Base-by-base conservation (phyloP, 2,888 invertebrate genomes). In the Drosophila demipolita region DNA sequence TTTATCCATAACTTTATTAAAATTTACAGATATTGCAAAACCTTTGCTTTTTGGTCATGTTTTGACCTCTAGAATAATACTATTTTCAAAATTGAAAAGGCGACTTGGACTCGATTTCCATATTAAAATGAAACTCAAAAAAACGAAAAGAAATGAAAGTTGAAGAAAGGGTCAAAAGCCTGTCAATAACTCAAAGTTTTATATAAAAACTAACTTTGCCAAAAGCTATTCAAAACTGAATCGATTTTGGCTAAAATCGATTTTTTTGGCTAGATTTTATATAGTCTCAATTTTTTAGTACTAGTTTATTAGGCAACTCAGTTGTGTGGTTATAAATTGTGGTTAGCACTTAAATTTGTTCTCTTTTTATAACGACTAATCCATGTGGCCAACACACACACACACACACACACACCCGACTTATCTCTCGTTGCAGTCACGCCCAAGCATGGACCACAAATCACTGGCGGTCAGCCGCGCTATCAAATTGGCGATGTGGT, bases 401-500 rank as follows among this genome's bases (percentile, higher is more conserved):
- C 29, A 26, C 48, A 17, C 29, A n/a, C 55, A 15, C 15, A 2
- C 20, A 15, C 26, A 5, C 20, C 11, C 42, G 11, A 60, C 59
- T 63, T 67, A 33, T 62, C 36, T 85, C 52, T 82, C 78, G 79
- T 93, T 94, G 48, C 94, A 97, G 97, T 96, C 50, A 94, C 97
- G 76, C 97, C 97, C 33, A 96, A 96, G 87, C 95, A 95, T 88
- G 97, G 96, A 38, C 97, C 97, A n/a, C 95, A 95, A 87, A 97
- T 97, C 93, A 95, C 95, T 11, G 97, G 97, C 45, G 96, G 97
- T 36, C 95, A 95, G 80, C 95, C 96, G 23, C 95, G 97, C 73
- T 97, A 97, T 94, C 96, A 97, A 93, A 95, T 96, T 75, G 96
- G 96, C 17, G 97, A 97, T 92, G 94, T 95, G 55, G 97, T 97